A percentile compares a stretch with the other conserved stretches of the same genome.
Conservation (phyloP, 1,140 invertebrate species). For the Neotoxoptera formosana region DNA sequence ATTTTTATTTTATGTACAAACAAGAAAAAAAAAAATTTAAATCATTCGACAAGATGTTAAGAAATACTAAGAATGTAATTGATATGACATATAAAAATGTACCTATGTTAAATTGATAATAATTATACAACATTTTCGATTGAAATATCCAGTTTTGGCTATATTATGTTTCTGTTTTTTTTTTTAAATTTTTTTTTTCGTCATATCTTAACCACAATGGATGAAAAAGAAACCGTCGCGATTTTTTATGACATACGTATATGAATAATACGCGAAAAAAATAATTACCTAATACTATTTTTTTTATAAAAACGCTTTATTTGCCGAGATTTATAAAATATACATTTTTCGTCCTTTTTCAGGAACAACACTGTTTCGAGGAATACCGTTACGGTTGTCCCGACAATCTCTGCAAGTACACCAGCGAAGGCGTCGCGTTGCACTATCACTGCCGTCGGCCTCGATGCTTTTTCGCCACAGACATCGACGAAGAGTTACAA, state of each 20-base stretch:
- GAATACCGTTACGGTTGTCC: conserved; percentile 72
- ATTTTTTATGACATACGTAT: not conserved
- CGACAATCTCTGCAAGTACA: conserved; percentile 71
- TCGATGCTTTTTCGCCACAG: conserved; percentile 77
- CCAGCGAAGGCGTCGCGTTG: conserved; percentile 65
- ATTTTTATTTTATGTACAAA: not conserved
- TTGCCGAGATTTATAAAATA: not conserved
- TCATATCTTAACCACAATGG: not conserved
- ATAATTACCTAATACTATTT: not conserved
- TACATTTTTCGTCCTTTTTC: conserved; percentile 28
- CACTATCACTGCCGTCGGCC: conserved; percentile 80
- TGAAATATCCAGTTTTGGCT: not conserved
- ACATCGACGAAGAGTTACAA: conserved; percentile 72
- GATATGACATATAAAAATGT: not conserved
- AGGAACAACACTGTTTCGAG: conserved; percentile 70
- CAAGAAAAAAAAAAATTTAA: not conserved
- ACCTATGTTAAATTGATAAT: not conserved
- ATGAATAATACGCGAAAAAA: not conserved
- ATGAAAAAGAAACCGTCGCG: not conserved
- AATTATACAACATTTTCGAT: not conserved
- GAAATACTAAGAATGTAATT: not conserved
- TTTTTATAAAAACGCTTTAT: not conserved
- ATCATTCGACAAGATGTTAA: not conserved
- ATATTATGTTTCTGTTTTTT: not conserved
- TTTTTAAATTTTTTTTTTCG: not conserved